Evolutionary conservation across 1,140 invertebrate species (phyloP), one percentile per base, ranked within the genome.

Genomic region (Drosophila subobscura): DNA sequence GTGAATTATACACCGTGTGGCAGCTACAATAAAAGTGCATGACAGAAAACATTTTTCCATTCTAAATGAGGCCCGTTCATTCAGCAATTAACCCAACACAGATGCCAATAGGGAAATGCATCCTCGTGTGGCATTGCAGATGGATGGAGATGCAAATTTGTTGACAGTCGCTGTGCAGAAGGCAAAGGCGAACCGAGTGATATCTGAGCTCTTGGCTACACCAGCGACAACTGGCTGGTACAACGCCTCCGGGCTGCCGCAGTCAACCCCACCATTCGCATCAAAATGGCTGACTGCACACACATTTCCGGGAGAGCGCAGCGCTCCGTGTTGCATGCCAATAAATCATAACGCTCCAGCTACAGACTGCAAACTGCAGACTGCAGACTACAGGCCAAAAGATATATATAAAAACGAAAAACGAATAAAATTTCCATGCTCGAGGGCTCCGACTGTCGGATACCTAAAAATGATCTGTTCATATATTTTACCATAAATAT

Each of bases 311-410:
- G 49, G 5, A 45, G 64, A 67, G 66, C 41, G 72, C 61, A 67
- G 66, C 41, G 72, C 61, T 80, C 67, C 83, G 75, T 88, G 83
- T 89, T 89, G 83, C 83, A 88, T 75, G 84, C 67, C 83, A 88
- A 88, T 88, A 88, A 88, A 88, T 88, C 83, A 88, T 89, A 86
- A 72, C 71, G 80, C 76, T 63, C 53, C 57, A 64, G 42, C 68
- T 66, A 52, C 84, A 67, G 64, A 33, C 66, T 70, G 58, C 58
- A 20, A 20, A 20, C 16, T 20, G 16, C 16, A 20, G 16, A 20
- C 68, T 66, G 52, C 84, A 67, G 64, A 33, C 66, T 70, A 49
- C 58, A 54, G 14, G 8, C 20, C 27, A 29, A 52, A 29, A 52
- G 6, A 10, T 10, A 37, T 20, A 5, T 14, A 40, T 54, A 37